Percentiles rank a stretch among this genome's conserved stretches.
Conservation (phyloP, 2,113 vertebrate genomes). For the Neogobius melanostomus region DNA sequence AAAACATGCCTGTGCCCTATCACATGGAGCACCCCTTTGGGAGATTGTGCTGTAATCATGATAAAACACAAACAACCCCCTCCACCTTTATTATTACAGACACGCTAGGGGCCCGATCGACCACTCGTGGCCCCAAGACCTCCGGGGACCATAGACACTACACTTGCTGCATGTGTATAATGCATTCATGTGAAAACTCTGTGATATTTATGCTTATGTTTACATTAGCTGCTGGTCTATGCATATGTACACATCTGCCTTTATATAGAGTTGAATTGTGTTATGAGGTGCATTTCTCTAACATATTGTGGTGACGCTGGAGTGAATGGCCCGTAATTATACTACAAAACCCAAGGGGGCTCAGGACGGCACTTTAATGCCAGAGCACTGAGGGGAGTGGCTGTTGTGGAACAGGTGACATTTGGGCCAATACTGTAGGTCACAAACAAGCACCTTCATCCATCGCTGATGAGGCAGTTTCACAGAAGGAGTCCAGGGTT, state of each 20-base stretch:
- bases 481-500: not conserved
- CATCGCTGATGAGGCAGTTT: conserved; percentile 43
- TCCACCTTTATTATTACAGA: conserved; percentile 49
- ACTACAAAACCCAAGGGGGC: conserved; percentile 57
- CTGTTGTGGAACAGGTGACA: conserved; percentile 26
- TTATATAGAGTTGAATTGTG: not conserved
- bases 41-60: conserved; percentile 49
- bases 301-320: conserved; percentile 43
- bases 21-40: conserved; percentile 49
- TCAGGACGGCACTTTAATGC: conserved; percentile 43
- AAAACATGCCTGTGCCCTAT: conserved; percentile 42
- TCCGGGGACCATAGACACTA: conserved; percentile 8
- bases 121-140: conserved; percentile 39
- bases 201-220: conserved; percentile 19
- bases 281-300: conserved; percentile 21
- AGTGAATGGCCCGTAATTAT: conserved; percentile 60
- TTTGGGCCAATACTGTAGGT: conserved; percentile 32
- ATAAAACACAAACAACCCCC: conserved; percentile 16
- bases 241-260: not conserved
- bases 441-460: conserved; percentile 30
- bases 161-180: conserved; percentile 7
- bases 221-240: not conserved
- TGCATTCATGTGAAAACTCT: conserved; percentile 13
- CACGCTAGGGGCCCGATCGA: conserved; percentile 46
- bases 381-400: conserved; percentile 57